Evolutionary conservation across 2,888 invertebrate genomes (phyloP).

Genomic region (Pherbina coryleti): DNA sequence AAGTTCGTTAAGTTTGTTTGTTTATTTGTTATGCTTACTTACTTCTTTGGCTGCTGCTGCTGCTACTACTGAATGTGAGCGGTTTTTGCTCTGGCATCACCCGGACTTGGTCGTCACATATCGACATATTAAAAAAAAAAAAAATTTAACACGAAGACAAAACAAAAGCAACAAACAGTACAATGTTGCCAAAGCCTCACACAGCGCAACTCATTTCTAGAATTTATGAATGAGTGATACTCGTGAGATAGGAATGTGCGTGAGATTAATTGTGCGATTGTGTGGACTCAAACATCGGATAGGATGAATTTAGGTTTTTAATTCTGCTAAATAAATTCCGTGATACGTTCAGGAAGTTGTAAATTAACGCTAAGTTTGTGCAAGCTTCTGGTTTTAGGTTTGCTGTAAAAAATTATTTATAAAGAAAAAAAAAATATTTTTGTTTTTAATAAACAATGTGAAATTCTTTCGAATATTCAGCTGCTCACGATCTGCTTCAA

Average conservation of each 20-base stretch:
- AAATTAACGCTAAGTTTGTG: too few species aligned
- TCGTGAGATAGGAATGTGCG: conserved; percentile 52
- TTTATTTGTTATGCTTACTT: neutral
- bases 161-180: neutral
- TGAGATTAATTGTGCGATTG: conserved; percentile 45
- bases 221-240: conserved; percentile 51
- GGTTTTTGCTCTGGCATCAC: neutral
- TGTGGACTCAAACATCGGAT: neutral
- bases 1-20: conserved; percentile 2
- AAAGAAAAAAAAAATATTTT: too few species aligned
- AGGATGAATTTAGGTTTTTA: too few species aligned
- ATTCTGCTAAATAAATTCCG: too few species aligned
- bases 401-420: too few species aligned
- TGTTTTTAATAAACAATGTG: too few species aligned
- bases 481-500: too few species aligned
- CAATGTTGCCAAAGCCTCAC: conserved; percentile 32
- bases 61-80: neutral
- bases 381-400: too few species aligned
- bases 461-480: too few species aligned
- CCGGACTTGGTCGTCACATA: neutral
- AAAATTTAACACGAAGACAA: neutral
- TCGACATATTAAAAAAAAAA: neutral
- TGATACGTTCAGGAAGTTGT: too few species aligned
- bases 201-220: conserved; percentile 31
- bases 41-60: neutral